Base-by-base conservation (phyloP, 2,797 vertebrate genomes). In the Scolopax rusticola region DNA sequence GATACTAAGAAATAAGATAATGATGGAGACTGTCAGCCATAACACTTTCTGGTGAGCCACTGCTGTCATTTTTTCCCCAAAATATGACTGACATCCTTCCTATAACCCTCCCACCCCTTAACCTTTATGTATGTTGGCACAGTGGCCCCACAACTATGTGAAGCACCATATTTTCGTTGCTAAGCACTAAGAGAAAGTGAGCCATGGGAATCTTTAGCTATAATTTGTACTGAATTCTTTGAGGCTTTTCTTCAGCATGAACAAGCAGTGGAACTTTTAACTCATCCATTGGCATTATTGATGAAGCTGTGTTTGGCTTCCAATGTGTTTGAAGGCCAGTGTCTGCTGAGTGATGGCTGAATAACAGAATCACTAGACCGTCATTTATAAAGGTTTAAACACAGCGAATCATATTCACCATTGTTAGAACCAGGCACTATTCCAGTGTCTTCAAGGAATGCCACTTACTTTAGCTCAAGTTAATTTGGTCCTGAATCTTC, bases 31-130 rank as follows among this genome's bases (percentile, higher is more conserved):
- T 36, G 41, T 78, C 88, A 93, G 21, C 81, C 82, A 63, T 84
- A 93, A 85, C 79, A 45, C 40, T 94, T 96, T 87, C 25, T 82
- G 82, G 88, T 89, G 67, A 95, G 47, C 86, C 85, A 82, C 68
- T 89, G 50, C 79, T 76, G 51, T 88, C 0, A 74, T 91, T 79
- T 96, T 92, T 94, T 54, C 75, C 84, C 53, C 75, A 14, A 91
- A 93, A 89, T 94, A 93, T 81, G 80, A 82, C 81, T 87, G 95
- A 87, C 81, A 90, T 93, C 75, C 85, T 93, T 93, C 50, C 78
- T 89, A 93, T 93, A 94, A 73, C 60, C 23, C 86, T 90, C 47
- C 78, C 47, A 67, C 8, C 33, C 32, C 57, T 80, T 83, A 61
- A 16, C 61, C 65, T 95, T 94, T 92, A 91, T 84, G 20, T 96